Evolutionary conservation across 2,888 invertebrate species (phyloP), one percentile per base, ranked within the genome.

Genomic region (Euplagia quadripunctaria): DNA sequence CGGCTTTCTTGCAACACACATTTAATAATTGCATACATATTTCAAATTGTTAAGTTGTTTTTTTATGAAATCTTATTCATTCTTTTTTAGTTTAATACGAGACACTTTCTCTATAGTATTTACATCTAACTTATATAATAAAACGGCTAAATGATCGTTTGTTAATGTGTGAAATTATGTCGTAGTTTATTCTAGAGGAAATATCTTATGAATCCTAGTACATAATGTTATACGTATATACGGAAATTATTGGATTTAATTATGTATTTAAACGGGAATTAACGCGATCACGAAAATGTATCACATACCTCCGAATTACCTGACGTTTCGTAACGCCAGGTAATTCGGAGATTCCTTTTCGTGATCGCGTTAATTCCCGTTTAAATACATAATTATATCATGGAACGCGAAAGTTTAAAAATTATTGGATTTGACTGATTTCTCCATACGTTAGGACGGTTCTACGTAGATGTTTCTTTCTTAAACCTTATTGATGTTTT

Each of bases 131-230:
- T 16, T 41, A 31, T 17, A 14, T 41, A 51, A 64, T 17, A 64
- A 64, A 70, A 49, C 49, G 49, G 46, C 55, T 72, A 68, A 63
- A 64, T 41, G 1, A 49, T 55, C 6, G 58, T 65, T 73, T 42
- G 46, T 51, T 70, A 73, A 69, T 61, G 51, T 20, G 20, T 31
- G 46, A 73, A 52, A 70, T 31, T 81, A 71, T 80, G 74, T 64
- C 51, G 72, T 85, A 86, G 82, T 65, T 82, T 79, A 83, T 79
- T 81, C 55, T 85, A 84, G 82, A 79, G 83, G 81, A 85, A 87
- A 84, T 84, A 84, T 89, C 90, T 90, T 89, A 90, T 89, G 89
- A 90, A 89, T 84, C 83, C 79, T 88, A 88, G 85, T 80, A 69
- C 76, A 73, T 86, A 88, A 83, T 74, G 49, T 72, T 75, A 77